Base-by-base conservation (phyloP, 2,797 vertebrate species). In the Chloroceryle inda region DNA sequence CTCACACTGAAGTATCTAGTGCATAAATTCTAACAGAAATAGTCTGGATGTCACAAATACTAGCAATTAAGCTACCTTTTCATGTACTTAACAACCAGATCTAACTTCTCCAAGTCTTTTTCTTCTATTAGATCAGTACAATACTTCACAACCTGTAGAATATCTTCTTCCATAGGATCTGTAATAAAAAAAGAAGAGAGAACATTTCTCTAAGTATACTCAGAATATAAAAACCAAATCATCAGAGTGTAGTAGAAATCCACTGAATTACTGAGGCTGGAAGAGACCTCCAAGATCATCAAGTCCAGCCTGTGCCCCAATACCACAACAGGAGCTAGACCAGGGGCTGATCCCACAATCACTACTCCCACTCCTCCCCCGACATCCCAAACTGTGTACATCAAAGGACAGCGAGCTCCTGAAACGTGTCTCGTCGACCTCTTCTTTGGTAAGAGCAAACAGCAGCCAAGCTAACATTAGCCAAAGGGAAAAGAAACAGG, bases 91-190 rank as follows among this genome's bases (percentile, higher is more conserved):
- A 99, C 99, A 83, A 99, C 99, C 86, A 99, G 98, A 97, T 99
- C 99, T 95, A 99, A 95, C 97, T 98, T 99, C 97, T 99, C 99
- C 97, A 99, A 98, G 95, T 99, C 99, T 97, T 99, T 99, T 97
- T 99, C 99, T 88, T 99, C 99, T 93, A 99, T 99, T 85, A 99
- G 98, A 94, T 99, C 99, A 94, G 99, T 99, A 98, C 99, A 99
- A 80, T 99, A 99, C 95, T 98, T 99, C 73, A 99, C 99, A 96
- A 99, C 99, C 97, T 99, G 99, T 59, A 99, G 97, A 96, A 99
- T 99, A 96, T 99, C 99, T 98, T 99, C 99, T 97, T 99, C 99
- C 99, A 99, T 99, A 58, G 99, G 99, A 95, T 99, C 99, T 99
- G 96, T 75, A 45, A 42, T n/a, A 24, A 20, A 62, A 11, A 9